These are phyloP conservation scores for Varanus salvator DNA, from an alignment of 2,113 vertebrate genomes.

Conservation along the genomic window DNA sequence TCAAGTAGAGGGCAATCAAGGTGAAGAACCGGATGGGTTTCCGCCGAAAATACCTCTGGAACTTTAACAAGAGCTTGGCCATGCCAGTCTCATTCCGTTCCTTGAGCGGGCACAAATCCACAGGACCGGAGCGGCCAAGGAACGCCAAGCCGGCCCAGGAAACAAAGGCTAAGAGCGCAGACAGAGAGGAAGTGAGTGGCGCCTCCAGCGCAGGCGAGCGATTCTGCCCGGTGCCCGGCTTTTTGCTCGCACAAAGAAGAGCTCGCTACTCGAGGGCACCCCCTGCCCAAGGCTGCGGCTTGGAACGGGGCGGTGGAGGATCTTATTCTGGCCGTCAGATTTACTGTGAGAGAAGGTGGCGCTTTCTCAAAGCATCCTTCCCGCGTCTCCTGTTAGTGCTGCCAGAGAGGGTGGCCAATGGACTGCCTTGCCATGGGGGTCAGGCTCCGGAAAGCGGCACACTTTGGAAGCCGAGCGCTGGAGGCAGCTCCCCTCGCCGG, in stretches of 20 bases:
- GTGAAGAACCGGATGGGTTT: slow-evolving; percentile 93
- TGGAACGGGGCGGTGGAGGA: background rate
- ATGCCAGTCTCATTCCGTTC: slow-evolving; percentile 82
- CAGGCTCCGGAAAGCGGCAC: slow-evolving; percentile 73
- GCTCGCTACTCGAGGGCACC: background rate
- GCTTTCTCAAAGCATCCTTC: background rate
- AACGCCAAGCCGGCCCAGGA: background rate
- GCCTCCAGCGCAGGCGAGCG: too few species aligned
- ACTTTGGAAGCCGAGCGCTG: slow-evolving; percentile 82
- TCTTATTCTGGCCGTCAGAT: background rate
- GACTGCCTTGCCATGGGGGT: slow-evolving; percentile 45
- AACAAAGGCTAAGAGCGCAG: background rate
- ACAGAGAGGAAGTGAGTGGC: background rate
- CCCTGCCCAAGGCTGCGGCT: background rate
- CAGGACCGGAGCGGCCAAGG: background rate
- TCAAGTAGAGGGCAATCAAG: slow-evolving; percentile 92
- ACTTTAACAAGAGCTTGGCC: slow-evolving; percentile 91
- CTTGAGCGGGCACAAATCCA: background rate
- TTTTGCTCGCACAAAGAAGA: slow-evolving; percentile 6
- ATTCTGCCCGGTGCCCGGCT: too few species aligned
- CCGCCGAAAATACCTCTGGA: slow-evolving; percentile 92
- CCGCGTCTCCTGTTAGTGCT: slow-evolving; percentile 51
- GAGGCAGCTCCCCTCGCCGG: slow-evolving; percentile 62
- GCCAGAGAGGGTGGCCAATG: slow-evolving; percentile 52
- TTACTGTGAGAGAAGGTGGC: background rate